Base-by-base conservation (phyloP, 2,113 vertebrate genomes). In the Ornithorhynchus anatinus region DNA sequence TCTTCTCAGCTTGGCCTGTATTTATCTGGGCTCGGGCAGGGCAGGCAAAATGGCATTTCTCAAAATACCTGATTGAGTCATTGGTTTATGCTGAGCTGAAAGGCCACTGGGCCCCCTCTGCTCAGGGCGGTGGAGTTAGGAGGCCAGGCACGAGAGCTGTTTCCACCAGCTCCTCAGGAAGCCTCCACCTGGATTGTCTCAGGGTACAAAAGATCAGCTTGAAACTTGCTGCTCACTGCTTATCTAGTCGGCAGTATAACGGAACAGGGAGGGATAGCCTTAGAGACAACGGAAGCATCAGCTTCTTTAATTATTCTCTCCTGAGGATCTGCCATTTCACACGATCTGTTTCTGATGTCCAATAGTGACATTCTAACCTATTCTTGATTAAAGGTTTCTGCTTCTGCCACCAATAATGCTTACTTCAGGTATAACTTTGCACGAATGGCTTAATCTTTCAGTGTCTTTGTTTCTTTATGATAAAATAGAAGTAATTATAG, bases 281-380 rank as follows among this genome's bases (percentile, higher is more conserved):
- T 85, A 87, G 83, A 87, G 72, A 87, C 82, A 83, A 81, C 85
- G 82, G n/a, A 83, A 59, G 72, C 77, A 79, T 83, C 85, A 69
- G 71, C 62, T 79, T 61, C 74, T 81, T 81, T 81, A 81, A 85
- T 87, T 83, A 81, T 83, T 85, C 71, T 84, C 59, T 71, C 58
- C 72, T 72, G 80, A 81, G 65, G 76, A 76, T 56, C 70, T 80
- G 71, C 80, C 77, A 85, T 74, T 81, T 79, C 62, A 71, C 71
- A 59, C 71, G 44, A 45, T 74, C 75, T 77, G 76, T 76, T 84
- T 83, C 79, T 79, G 75, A 83, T 74, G 56, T 74, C 75, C 58
- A 83, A 74, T 69, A 17, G 2, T 60, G 72, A 83, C 77, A 87
- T 81, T 85, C 79, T 83, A 81, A 83, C 77, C 80, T 83, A 54